Conservation (phyloP, 2,797 vertebrate genomes). For the Lagocephalus sceleratus region DNA sequence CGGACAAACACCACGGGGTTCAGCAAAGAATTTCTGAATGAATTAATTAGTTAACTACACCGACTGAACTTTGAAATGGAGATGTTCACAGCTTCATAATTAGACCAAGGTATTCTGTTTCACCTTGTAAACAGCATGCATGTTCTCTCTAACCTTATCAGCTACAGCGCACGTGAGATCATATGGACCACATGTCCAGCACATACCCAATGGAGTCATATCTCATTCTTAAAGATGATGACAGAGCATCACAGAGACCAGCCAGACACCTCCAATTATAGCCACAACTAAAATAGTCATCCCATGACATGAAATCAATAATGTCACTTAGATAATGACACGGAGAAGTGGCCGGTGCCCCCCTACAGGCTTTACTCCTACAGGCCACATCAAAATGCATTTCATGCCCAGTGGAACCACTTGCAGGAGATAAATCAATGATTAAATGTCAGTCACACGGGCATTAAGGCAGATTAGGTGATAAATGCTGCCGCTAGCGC, state of each 20-base stretch:
- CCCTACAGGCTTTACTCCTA: conserved; percentile 1
- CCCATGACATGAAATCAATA: conserved; percentile 74
- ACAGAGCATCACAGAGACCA: conserved; percentile 24
- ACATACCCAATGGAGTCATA: conserved; percentile 26
- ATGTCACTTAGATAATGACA: conserved; percentile 66
- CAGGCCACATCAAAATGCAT: background rate
- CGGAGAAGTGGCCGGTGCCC: conserved; percentile 34
- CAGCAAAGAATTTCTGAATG: too few relatives aligned
- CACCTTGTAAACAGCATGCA: too few relatives aligned
- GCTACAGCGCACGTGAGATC: background rate
- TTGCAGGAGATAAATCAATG: background rate
- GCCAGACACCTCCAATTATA: conserved; percentile 57
- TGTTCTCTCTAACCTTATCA: too few relatives aligned
- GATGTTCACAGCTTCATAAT: too few relatives aligned
- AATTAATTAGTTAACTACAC: too few relatives aligned
- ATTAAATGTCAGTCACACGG: too few relatives aligned
- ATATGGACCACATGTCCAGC: background rate
- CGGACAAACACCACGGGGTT: too few relatives aligned
- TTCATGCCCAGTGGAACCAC: background rate
- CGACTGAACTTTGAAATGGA: too few relatives aligned
- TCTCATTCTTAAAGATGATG: conserved; percentile 38
- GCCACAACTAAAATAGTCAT: conserved; percentile 60
- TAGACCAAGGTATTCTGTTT: background rate
- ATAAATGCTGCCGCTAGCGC: conserved; percentile 6
- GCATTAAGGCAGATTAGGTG: too few relatives aligned